phyloP scores from a whole-genome alignment of 2,113 vertebrate species.

The Gnathochromis pfefferi region DNA sequence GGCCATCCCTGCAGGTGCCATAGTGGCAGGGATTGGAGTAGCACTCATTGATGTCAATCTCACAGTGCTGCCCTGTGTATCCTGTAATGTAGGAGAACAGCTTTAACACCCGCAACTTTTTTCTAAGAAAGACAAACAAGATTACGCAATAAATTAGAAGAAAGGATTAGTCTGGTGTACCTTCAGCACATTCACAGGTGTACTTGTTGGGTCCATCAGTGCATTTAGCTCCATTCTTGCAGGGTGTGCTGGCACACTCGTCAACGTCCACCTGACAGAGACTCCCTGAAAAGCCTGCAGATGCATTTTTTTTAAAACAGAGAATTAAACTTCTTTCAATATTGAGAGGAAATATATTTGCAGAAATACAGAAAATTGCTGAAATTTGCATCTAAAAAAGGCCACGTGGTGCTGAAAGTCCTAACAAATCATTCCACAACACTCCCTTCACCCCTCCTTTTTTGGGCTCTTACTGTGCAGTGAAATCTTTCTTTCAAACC shows the following conservation, averaged over 20 bases:
- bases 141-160: neutral
- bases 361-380: constrained; percentile 16
- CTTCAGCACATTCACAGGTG: constrained; percentile 88
- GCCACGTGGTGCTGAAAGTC: constrained; percentile 42
- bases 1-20: constrained; percentile 82
- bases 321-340: neutral
- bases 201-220: constrained; percentile 91
- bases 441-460: neutral
- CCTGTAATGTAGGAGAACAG: constrained; percentile 56
- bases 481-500: constrained; percentile 68
- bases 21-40: constrained; percentile 90
- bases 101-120: neutral
- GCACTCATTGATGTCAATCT: constrained; percentile 85
- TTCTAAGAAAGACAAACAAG: neutral
- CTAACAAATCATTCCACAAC: constrained; percentile 9
- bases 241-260: constrained; percentile 92
- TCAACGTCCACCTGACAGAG: constrained; percentile 92
- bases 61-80: constrained; percentile 83
- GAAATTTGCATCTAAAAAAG: constrained; percentile 65
- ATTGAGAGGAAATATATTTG: neutral
- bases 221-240: constrained; percentile 89
- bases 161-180: constrained; percentile 49
- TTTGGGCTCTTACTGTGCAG: constrained; percentile 45
- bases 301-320: neutral
- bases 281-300: constrained; percentile 84